A percentile compares a stretch with the other conserved stretches of the same genome.
phyloP scores from a whole-genome alignment of 2,888 invertebrate species.

The Dasypogon diadema region DNA sequence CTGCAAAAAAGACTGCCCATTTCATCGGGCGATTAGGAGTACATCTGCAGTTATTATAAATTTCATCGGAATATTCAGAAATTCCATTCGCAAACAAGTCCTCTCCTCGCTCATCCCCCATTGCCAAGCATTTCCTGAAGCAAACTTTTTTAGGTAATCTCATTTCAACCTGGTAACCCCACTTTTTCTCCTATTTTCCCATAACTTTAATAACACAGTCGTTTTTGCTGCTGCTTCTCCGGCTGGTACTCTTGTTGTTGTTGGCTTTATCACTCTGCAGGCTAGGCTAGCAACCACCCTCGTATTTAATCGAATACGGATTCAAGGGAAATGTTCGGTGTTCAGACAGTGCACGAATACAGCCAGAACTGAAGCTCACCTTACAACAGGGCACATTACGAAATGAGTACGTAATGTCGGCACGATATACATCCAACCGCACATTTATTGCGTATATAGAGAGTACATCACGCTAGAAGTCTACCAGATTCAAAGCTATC shows the following conservation, averaged over 20 bases:
- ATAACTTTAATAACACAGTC: constrained; percentile 37
- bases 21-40: not conserved
- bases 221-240: constrained; percentile 10
- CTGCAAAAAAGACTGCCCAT: too few relatives aligned
- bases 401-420: constrained; percentile 30
- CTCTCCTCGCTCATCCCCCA: not conserved
- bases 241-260: constrained; percentile 10
- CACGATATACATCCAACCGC: not conserved
- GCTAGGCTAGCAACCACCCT: constrained; percentile 17
- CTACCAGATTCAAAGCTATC: constrained; percentile 23
- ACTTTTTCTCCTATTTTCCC: constrained; percentile 41
- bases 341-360: not conserved
- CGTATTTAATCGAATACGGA: constrained; percentile 36
- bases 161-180: constrained; percentile 42
- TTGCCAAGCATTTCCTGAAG: not conserved
- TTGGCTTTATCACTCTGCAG: constrained; percentile 18
- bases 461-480: constrained; percentile 18
- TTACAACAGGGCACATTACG: constrained; percentile 27
- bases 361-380: constrained; percentile 11
- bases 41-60: not conserved
- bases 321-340: constrained; percentile 3
- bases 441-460: constrained; percentile 21
- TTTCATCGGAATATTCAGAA: not conserved
- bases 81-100: not conserved
- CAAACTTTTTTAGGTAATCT: constrained; percentile 25